Evolutionary conservation across 2,888 invertebrate species (phyloP), one percentile per base, ranked within the genome.

Genomic region (Eristalis arbustorum): DNA sequence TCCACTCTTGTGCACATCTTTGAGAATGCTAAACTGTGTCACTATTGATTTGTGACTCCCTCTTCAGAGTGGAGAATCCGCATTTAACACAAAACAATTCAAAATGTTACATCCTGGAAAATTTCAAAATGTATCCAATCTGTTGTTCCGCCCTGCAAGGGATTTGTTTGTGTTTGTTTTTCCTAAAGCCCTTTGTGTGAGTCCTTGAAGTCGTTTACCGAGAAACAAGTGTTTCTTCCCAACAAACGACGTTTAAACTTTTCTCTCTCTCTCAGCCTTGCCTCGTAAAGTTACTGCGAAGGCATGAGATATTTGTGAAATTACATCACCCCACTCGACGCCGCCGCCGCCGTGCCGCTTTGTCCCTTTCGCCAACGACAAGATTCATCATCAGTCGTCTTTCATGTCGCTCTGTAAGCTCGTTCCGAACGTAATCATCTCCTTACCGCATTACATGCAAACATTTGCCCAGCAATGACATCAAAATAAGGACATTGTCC

Each of bases 401-500:
- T 56, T 22, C 10, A 61, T 23, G 18, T 23, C 42, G 31, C 6
- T 18, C 34, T 56, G 10, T 66, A n/a, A n/a, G 6, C 59, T 66
- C 64, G 40, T 23, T 10, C 14, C 34, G 34, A 73, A 34, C 66
- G 61, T 57, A 64, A 71, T 67, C 73, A 59, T 69, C 63, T 71
- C 40, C 61, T 63, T 57, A 82, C 40, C 37, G 42, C 42, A 61
- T 56, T 56, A 64, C 42, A 62, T 78, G 59, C 59, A 78, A 74
- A 73, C 59, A 69, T 74, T 74, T 57, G 64, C 73, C 74, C 42
- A 61, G 56, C 56, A 42, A 67, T 61, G 66, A 76, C 66, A 66
- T 59, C 40, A 68, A 61, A 28, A 69, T 64, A 49, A 71, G 69
- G 74, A 78, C 69, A 66, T 74, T 78, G 66, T 66, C 74, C 69